A percentile compares a stretch with the other conserved stretches of the same genome.
Evolutionary conservation across 2,888 invertebrate genomes (phyloP).

Genomic region (Willowsia nigromaculata): DNA sequence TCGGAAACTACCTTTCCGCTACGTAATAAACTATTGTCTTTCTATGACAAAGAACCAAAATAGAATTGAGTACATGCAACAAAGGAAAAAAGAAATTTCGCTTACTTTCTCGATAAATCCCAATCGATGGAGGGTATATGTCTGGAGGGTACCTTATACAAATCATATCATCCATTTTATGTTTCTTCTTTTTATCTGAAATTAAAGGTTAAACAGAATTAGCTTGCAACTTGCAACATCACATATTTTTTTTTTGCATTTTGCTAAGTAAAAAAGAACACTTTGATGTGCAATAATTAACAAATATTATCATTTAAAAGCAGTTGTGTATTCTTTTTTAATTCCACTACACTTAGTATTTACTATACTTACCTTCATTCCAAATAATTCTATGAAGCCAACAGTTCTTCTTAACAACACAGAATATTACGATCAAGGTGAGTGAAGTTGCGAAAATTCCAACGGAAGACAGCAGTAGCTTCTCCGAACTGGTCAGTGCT

Average conservation of each 20-base stretch:
- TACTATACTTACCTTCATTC: slow-evolving; percentile 74
- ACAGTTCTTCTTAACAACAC: slow-evolving; percentile 76
- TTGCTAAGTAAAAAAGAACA: no score
- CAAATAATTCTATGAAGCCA: slow-evolving; percentile 77
- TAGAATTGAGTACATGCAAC: no score
- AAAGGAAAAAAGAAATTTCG: background rate
- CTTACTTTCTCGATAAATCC: slow-evolving; percentile 78
- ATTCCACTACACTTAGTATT: no score
- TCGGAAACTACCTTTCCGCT: no score
- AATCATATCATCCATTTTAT: slow-evolving; percentile 77
- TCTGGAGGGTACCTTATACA: slow-evolving; percentile 78
- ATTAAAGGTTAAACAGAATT: background rate
- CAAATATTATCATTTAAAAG: no score
- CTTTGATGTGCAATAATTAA: no score
- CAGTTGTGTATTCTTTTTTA: no score
- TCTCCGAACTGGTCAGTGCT: slow-evolving; percentile 77
- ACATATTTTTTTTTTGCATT: no score
- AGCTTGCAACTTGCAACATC: no score
- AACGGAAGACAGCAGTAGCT: slow-evolving; percentile 76
- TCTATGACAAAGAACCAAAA: no score
- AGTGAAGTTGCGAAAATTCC: slow-evolving; percentile 74
- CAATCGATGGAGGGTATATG: slow-evolving; percentile 77
- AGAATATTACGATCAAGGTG: slow-evolving; percentile 75
- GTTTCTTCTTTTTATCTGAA: slow-evolving; percentile 76
- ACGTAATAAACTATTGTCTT: no score